Conservation (phyloP, 2,797 vertebrate species). For the Astyanax mexicanus region DNA sequence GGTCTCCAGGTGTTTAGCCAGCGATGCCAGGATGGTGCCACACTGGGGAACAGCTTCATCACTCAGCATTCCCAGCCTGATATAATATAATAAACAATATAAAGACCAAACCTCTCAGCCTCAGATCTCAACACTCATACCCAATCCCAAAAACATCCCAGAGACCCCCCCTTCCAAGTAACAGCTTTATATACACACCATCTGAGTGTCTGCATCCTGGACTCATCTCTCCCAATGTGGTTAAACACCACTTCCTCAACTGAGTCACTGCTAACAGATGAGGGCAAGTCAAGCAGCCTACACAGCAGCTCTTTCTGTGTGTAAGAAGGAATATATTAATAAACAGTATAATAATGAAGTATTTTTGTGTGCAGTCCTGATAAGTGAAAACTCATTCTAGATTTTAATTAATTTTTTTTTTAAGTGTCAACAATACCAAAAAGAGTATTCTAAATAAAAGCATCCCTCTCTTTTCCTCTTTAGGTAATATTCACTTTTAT, state of each 20-base stretch:
- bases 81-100: slow-evolving; percentile 24
- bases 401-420: too few species aligned
- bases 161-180: too few species aligned
- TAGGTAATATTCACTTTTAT: too few species aligned
- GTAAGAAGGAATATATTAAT: neutral
- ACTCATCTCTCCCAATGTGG: slow-evolving; percentile 78
- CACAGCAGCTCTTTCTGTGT: slow-evolving; percentile 90
- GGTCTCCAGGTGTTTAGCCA: slow-evolving; percentile 90
- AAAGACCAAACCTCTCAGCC: too few species aligned
- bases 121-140: neutral
- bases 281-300: slow-evolving; percentile 81
- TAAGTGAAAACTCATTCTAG: too few species aligned
- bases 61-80: slow-evolving; percentile 90
- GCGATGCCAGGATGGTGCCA: slow-evolving; percentile 83
- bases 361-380: too few species aligned
- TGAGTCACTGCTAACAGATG: slow-evolving; percentile 65
- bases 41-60: slow-evolving; percentile 86
- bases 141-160: too few species aligned
- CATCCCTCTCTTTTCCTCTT: too few species aligned
- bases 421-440: too few species aligned
- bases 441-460: too few species aligned
- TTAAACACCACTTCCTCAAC: slow-evolving; percentile 83
- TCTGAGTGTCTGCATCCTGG: slow-evolving; percentile 83
- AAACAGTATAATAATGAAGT: too few species aligned
- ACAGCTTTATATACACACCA: slow-evolving; percentile 73